Base-by-base conservation (phyloP, 2,113 vertebrate genomes). In the Elanoides forficatus region DNA sequence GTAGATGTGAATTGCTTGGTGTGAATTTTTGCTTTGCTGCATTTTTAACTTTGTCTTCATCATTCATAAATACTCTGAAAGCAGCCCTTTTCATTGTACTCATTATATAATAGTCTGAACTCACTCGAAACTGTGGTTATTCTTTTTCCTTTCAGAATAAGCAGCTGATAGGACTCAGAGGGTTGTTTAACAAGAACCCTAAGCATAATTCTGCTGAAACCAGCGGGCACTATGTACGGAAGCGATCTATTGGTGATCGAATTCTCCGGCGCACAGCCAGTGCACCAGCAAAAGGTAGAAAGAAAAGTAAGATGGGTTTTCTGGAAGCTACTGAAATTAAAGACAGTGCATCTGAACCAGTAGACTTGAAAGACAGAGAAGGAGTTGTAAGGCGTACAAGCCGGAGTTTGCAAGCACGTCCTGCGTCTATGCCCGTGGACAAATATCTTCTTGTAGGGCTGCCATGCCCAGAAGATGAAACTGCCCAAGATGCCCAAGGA, bases 221-320 rank as follows among this genome's bases (percentile, higher is more conserved):
- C 83, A 88, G 89, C 22, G 97, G 97, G 45, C 97, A 97, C 40
- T 98, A 98, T 3, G 86, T 98, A 42, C 98, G 98, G 34, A 99
- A 99, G 59, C 98, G 99, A 70, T 99, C 99, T 1, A 97, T 99
- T 15, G 99, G 99, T 18, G 99, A 99, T 26, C 98, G 99, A 58
- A 98, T 99, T 81, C 98, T 99, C 74, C 98, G 99, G 5, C 99
- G 99, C 89, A 99, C 99, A 2, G 99, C 99, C 86, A 99, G 99
- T 9, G 99, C 99, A 14, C 99, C 99, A 0, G 99, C 99, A 59
- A 99, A 99, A 87, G 99, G 99, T 47, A 98, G 99, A 65, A 99
- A 99, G 96, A 99, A 99, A 96, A 99, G 98, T 82, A 99, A 99
- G 97, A 99, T 99, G 98, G 98, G 98, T 20, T 95, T 99, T 50